Base-by-base conservation (phyloP, 1,140 invertebrate genomes). In the Cecropterus lyciades region DNA sequence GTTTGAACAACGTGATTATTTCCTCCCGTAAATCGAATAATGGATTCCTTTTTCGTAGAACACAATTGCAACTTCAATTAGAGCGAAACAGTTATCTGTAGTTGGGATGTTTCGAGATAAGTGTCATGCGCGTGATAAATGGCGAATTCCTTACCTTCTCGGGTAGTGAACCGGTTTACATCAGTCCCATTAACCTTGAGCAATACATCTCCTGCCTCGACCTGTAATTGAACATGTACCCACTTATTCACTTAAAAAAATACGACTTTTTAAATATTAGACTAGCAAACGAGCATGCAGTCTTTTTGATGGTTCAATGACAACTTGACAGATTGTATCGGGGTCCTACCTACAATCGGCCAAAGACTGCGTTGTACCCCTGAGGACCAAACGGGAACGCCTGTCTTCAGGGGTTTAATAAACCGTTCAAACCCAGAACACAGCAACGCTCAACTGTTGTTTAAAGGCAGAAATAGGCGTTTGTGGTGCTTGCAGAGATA, bases 141-240 rank as follows among this genome's bases (percentile, higher is more conserved):
- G 69, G 78, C 77, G 72, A 80, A 82, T 82, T 81, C 79, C 84
- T 89, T 84, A 97, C 97, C 97, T 96, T 98, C 97, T 94, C 97
- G 97, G 76, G 96, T 98, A 87, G 95, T 97, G 83, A 97, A 96
- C 89, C 95, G 95, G 93, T 97, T 96, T 74, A 98, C 97, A 93
- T 98, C 96, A 82, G 96, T 96, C 92, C 97, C 97, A 93, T 98
- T 98, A 80, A 98, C 96, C 95, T 97, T 97, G 86, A 98, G 93
- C 91, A 98, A 97, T 82, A 98, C 95, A 94, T 98, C 97, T 72
- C 97, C 97, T 75, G 97, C 96, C 94, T 98, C 96, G 71, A 98
- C 95, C 97, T 98, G 94, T 74, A 95, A 96, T 91, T 85, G 85
- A 82, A 89, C 73, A 76, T 78, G 62, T 65, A 67, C 73, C 75